Evolutionary conservation across 2,113 vertebrate species (phyloP).

Genomic region (Eira barbara): DNA sequence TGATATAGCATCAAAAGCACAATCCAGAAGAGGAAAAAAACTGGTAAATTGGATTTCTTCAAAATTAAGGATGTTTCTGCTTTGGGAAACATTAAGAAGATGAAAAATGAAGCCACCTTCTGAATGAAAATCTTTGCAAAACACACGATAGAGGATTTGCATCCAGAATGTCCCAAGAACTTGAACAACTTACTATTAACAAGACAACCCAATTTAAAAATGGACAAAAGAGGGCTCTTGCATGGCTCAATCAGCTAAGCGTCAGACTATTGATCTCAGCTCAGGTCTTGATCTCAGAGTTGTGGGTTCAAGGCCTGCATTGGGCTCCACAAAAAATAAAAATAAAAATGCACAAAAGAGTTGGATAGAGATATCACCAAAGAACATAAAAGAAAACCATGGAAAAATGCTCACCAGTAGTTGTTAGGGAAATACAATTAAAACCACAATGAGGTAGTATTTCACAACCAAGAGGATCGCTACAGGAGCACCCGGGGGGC

Average conservation of each 20-base stretch:
- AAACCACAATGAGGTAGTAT: not conserved
- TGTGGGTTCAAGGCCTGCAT: not conserved
- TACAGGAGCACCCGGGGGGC: not conserved
- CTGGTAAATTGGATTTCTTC: not conserved
- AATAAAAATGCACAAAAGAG: not conserved
- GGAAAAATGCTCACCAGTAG: not conserved
- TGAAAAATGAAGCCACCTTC: not conserved
- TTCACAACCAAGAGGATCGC: not conserved
- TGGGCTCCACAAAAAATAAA: not conserved
- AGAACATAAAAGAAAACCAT: not conserved
- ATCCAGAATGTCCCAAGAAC: not conserved
- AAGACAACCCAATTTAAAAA: not conserved
- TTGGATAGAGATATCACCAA: not conserved
- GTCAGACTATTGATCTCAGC: not conserved
- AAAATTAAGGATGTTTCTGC: not conserved
- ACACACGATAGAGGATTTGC: not conserved
- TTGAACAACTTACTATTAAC: not conserved
- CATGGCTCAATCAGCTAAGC: not conserved
- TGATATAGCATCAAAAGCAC: not conserved
- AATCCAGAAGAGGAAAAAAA: not conserved
- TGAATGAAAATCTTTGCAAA: slow-evolving; percentile 16
- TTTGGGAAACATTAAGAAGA: not conserved
- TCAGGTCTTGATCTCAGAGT: not conserved
- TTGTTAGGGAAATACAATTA: not conserved
- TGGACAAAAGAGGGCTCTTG: not conserved